phyloP scores from a whole-genome alignment of 2,113 vertebrate species.

The Glareola pratincola region DNA sequence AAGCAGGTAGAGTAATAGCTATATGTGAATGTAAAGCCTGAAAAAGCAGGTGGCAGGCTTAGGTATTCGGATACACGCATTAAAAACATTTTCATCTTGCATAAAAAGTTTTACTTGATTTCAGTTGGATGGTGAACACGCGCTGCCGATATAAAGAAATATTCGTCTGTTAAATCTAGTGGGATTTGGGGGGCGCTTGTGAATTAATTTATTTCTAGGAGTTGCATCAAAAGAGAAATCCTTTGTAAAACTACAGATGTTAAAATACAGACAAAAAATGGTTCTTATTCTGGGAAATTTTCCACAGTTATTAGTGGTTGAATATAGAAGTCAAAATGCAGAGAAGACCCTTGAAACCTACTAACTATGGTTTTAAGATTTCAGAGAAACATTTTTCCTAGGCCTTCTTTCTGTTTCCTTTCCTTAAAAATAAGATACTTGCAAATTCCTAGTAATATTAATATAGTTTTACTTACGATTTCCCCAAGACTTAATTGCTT shows the following conservation, averaged over 20 bases:
- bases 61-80: not conserved
- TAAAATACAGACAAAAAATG: not conserved
- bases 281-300: not conserved
- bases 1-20: not conserved
- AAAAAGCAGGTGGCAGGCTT: not conserved
- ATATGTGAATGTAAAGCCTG: not conserved
- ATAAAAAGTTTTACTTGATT: not conserved
- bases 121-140: not conserved
- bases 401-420: not conserved
- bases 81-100: not conserved
- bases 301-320: not conserved
- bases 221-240: conserved; percentile 4
- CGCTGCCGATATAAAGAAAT: not conserved
- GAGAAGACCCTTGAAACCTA: not conserved
- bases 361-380: not conserved
- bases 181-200: not conserved
- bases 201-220: conserved; percentile 21
- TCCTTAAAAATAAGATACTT: not conserved
- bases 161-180: not conserved
- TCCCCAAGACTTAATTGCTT: not conserved
- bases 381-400: not conserved
- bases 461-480: not conserved
- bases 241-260: not conserved
- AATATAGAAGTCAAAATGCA: not conserved
- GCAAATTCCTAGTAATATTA: not conserved